These are phyloP conservation scores for Threskiornis aethiopicus DNA, from an alignment of 2,797 vertebrate species.

Conservation along the genomic window DNA sequence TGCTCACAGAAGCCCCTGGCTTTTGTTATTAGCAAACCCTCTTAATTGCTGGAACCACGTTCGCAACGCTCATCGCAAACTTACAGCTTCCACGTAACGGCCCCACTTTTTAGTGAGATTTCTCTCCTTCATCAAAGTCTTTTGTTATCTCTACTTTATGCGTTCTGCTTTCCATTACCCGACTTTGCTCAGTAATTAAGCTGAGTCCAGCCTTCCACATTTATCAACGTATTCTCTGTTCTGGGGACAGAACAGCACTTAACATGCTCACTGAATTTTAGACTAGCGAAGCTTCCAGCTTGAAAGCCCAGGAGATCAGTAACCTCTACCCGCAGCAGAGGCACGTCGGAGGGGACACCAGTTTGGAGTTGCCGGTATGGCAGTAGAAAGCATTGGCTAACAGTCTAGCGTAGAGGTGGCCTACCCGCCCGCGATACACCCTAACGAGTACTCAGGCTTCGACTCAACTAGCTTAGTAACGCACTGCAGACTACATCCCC, in stretches of 20 bases:
- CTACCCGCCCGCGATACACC: rapidly evolving
- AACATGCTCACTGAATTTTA: rapidly evolving
- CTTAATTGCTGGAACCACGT: rapidly evolving
- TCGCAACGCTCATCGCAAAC: rapidly evolving
- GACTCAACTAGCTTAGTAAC: background rate
- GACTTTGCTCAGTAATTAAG: background rate
- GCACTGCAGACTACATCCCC: too few relatives aligned
- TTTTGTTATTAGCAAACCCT: background rate
- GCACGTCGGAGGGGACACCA: rapidly evolving
- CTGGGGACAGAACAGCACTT: background rate
- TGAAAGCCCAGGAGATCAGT: background rate
- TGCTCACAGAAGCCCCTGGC: background rate
- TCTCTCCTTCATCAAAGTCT: background rate
- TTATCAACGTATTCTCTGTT: rapidly evolving
- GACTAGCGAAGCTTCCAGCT: background rate
- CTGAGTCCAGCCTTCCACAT: background rate
- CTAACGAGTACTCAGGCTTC: background rate
- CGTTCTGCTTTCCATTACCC: background rate
- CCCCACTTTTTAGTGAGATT: rapidly evolving
- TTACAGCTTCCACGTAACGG: rapidly evolving
- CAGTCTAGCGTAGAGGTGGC: background rate
- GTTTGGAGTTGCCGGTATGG: rapidly evolving
- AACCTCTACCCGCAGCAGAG: background rate
- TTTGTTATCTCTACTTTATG: background rate
- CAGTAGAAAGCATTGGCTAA: background rate